Percentiles rank a stretch among this genome's conserved stretches.
Evolutionary conservation across 2,888 invertebrate species (phyloP).

Genomic region (Zootermopsis nevadensis): DNA sequence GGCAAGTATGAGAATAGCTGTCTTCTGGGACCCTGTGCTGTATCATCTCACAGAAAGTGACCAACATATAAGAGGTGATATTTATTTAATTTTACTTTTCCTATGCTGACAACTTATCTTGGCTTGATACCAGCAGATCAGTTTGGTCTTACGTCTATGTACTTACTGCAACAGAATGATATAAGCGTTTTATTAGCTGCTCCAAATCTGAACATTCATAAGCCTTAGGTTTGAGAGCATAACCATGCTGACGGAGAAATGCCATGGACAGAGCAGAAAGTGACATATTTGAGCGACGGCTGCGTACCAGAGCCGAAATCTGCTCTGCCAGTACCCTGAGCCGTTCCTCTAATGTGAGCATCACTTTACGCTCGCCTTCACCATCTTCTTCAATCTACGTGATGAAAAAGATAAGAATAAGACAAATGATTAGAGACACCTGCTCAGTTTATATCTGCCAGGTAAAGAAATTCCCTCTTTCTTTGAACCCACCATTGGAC

Average conservation of each 20-base stretch:
- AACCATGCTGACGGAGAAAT: constrained; percentile 77
- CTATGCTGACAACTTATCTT: too few species aligned
- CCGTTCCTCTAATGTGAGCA: constrained; percentile 68
- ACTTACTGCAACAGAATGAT: constrained; percentile 60
- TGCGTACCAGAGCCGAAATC: constrained; percentile 66
- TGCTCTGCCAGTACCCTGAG: constrained; percentile 72
- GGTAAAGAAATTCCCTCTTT: too few species aligned
- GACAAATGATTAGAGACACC: too few species aligned
- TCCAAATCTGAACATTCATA: constrained; percentile 72
- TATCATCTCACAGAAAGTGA: too few species aligned
- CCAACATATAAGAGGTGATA: too few species aligned
- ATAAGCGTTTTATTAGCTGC: constrained; percentile 70
- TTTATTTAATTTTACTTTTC: too few species aligned
- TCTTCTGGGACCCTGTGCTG: too few species aligned
- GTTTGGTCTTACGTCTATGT: too few species aligned
- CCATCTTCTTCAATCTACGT: constrained; percentile 68
- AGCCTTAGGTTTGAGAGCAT: constrained; percentile 74
- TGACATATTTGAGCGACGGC: constrained; percentile 58
- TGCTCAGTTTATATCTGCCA: too few species aligned
- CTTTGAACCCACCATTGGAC: too few species aligned
- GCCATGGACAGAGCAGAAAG: constrained; percentile 67
- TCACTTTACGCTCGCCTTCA: constrained; percentile 72
- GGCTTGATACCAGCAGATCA: too few species aligned
- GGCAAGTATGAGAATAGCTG: too few species aligned
- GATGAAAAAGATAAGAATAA: neutral